Evolutionary conservation across 1,140 invertebrate genomes (phyloP), one percentile per base, ranked within the genome.

Genomic region (Homarus americanus): DNA sequence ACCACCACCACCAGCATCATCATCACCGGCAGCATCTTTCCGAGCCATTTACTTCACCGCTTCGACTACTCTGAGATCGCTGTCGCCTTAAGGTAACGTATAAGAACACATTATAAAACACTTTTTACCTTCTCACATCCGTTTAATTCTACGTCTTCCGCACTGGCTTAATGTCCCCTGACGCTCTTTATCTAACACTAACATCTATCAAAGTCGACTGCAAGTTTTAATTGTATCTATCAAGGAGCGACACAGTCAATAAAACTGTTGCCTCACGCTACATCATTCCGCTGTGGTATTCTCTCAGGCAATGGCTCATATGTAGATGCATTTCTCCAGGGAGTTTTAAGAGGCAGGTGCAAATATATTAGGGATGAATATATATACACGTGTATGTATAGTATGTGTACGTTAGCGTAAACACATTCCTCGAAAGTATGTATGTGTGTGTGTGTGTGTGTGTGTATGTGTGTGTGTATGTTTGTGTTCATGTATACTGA

Each of bases 11-110:
- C 5, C n/a, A 69, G 0, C 63, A 69, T 28, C 63, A 69, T 28
- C 63, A 69, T 49, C 44, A 49, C 12, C 44, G 15, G n/a, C 63
- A 69, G 24, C 63, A 69, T 69, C 63, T 69, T 69, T 69, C 63
- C 63, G n/a, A 7, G 12, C 24, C 63, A 69, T 69, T 69, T 69
- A 32, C n/a, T 20, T 69, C 63, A 5, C 63, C 63, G 63, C 63
- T 28, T 69, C 15, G 63, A 15, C 63, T 69, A 20, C 63, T n/a
- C 15, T 7, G n/a, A 32, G 63, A 69, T 28, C n/a, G n/a, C 63
- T 69, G 5, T 20, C 4, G 63, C 28, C 12, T 4, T 69, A 1
- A 69, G n/a, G n/a, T 32, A 28, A 69, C 63, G 32, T 69, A 32
- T 69, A 69, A 69, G 5, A 5, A 2, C n/a, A 69, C 24, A 28